Evolutionary conservation across 2,113 vertebrate genomes (phyloP), one percentile per base, ranked within the genome.

Genomic region (Lucifuga dentata): DNA sequence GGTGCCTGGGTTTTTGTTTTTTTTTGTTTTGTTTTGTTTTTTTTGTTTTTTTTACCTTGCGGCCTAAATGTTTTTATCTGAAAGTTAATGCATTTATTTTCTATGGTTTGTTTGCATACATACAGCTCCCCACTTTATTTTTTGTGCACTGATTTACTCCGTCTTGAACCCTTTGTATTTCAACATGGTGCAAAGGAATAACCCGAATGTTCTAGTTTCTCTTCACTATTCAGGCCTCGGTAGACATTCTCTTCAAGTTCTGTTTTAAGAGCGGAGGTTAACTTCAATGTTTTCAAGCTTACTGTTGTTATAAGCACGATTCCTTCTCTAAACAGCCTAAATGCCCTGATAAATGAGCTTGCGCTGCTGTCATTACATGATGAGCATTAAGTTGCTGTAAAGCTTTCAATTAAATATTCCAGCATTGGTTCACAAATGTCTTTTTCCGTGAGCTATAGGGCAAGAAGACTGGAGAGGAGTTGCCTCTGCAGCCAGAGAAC

Each of bases 401-500:
- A 71, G 66, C 80, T 69, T 82, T 82, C 69, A 80, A 69, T 80
- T 69, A 86, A 80, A 88, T 76, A 80, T 76, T 71, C 73, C 70
- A 80, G 68, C 78, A 40, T 67, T 76, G 76, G 81, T 88, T 90
- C 80, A 89, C 86, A 84, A 81, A 88, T 84, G 63, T 68, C 66
- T 74, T 72, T n/a, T 80, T 68, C 52, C 58, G 40, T 76, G 65
- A 87, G 80, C 87, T 67, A 76, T 81, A 78, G 81, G 85, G 76
- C 73, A 77, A 68, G 86, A 57, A 68, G 81, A 76, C 74, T 68
- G 72, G 84, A 93, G 86, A 91, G 89, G 91, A 92, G 90, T 91
- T 88, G 69, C 90, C 86, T 86, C 81, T 80, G 90, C 88, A 91
- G 89, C 90, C 89, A 88, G 93, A 87, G 93, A 93, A 89, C 93